Percentiles rank a stretch among this genome's conserved stretches.
These are phyloP conservation scores for Mesodorylaimus sp. DNA, from an alignment of 2,888 invertebrate genomes.

Conservation along the genomic window DNA sequence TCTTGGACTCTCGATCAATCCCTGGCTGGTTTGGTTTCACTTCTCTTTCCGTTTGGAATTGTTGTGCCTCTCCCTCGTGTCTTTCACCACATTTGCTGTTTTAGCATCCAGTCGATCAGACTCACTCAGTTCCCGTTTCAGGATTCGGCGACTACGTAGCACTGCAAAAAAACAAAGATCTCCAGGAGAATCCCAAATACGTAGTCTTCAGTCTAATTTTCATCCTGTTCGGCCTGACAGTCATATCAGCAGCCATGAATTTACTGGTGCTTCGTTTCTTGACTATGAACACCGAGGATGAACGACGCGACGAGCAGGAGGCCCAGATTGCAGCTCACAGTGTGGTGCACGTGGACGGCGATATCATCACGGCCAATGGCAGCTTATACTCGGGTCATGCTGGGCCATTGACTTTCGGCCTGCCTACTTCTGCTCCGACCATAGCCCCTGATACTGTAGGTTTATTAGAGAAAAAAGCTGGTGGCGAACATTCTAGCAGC, in stretches of 20 bases:
- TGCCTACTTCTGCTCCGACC: no score
- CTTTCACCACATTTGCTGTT: no score
- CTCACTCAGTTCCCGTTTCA: no score
- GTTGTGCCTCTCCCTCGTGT: no score
- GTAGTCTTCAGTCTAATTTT: conserved; percentile 89
- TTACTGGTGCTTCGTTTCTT: conserved; percentile 84
- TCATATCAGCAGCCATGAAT: conserved; percentile 94
- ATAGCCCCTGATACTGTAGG: no score
- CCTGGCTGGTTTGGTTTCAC: no score
- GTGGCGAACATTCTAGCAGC: no score
- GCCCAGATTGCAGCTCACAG: conserved; percentile 79
- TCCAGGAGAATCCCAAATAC: conserved; percentile 76
- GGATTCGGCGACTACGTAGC: conserved; percentile 98
- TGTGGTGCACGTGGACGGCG: conserved; percentile 81
- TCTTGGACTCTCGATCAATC: no score
- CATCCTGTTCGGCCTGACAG: conserved; percentile 92
- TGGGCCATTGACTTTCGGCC: no score
- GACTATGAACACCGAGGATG: conserved; percentile 94
- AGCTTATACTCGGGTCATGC: conserved; percentile 20
- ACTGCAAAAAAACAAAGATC: conserved; percentile 77
- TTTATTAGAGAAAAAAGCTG: no score
- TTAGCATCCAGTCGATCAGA: no score
- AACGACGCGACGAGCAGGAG: conserved; percentile 77
- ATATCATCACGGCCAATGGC: conserved; percentile 52
- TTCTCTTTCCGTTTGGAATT: no score